Conservation (phyloP, 2,113 vertebrate species). For the Scortum barcoo region DNA sequence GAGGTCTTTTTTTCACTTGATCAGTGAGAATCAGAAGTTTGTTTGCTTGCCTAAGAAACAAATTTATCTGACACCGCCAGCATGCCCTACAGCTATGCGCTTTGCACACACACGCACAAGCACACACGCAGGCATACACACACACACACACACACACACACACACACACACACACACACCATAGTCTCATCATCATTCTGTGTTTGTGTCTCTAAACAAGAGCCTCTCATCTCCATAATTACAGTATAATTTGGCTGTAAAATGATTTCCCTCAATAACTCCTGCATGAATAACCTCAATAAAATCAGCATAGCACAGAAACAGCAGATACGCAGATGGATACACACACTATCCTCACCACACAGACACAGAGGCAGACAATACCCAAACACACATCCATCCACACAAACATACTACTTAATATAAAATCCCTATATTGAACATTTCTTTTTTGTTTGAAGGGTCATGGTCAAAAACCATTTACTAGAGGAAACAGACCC, state of each 20-base stretch:
- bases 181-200: slow-evolving; percentile 70
- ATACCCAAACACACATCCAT: background rate
- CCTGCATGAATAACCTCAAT: slow-evolving; percentile 77
- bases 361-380: slow-evolving; percentile 30
- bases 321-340: slow-evolving; percentile 39
- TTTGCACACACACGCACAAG: slow-evolving; percentile 4
- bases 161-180: slow-evolving; percentile 29
- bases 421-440: background rate
- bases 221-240: slow-evolving; percentile 81
- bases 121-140: slow-evolving; percentile 9
- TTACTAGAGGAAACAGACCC: slow-evolving; percentile 12
- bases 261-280: slow-evolving; percentile 80
- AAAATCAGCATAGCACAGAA: slow-evolving; percentile 64
- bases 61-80: slow-evolving; percentile 66
- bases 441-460: slow-evolving; percentile 9
- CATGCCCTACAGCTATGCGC: slow-evolving; percentile 47
- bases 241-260: slow-evolving; percentile 81
- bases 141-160: slow-evolving; percentile 35
- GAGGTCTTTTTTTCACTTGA: slow-evolving; percentile 44
- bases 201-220: slow-evolving; percentile 78
- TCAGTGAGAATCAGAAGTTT: slow-evolving; percentile 70
- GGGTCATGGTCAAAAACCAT: slow-evolving; percentile 14
- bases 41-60: slow-evolving; percentile 63
- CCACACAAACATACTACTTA: slow-evolving; percentile 14
- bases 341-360: slow-evolving; percentile 8